These are phyloP conservation scores for Lepus timidus DNA, from an alignment of 2,113 vertebrate genomes.

Conservation along the genomic window DNA sequence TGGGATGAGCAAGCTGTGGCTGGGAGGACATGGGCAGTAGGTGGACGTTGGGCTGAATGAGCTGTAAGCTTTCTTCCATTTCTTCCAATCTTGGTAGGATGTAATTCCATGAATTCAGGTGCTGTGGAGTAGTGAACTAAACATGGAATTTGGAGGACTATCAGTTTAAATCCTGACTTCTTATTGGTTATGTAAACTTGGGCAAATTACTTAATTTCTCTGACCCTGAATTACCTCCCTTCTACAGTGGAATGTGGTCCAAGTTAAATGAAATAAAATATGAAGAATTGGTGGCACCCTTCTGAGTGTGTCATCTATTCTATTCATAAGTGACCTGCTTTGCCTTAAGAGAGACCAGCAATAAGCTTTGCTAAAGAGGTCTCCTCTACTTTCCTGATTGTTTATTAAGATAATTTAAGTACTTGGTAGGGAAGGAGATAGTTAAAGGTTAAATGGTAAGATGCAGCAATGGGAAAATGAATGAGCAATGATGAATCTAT, in stretches of 20 bases:
- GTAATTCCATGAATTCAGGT: background rate
- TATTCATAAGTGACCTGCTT: background rate
- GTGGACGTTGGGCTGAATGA: background rate
- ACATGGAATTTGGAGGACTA: background rate
- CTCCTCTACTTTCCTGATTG: background rate
- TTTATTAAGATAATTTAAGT: constrained; percentile 17
- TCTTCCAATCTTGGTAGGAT: background rate
- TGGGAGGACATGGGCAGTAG: background rate
- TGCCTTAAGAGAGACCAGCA: background rate
- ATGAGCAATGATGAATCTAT: background rate
- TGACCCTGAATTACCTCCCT: background rate
- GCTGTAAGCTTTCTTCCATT: background rate
- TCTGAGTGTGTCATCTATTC: background rate
- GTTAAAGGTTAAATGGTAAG: constrained; percentile 1
- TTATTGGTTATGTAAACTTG: background rate
- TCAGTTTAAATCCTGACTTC: background rate
- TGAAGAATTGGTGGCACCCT: background rate
- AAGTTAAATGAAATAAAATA: background rate
- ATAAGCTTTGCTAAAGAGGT: background rate
- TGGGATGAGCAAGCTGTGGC: background rate
- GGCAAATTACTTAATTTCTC: background rate
- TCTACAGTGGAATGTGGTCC: background rate
- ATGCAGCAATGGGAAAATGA: background rate
- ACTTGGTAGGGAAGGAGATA: background rate
- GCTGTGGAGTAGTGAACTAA: background rate